Base-by-base conservation (phyloP, 2,888 invertebrate species). In the Odontocerum albicorne region DNA sequence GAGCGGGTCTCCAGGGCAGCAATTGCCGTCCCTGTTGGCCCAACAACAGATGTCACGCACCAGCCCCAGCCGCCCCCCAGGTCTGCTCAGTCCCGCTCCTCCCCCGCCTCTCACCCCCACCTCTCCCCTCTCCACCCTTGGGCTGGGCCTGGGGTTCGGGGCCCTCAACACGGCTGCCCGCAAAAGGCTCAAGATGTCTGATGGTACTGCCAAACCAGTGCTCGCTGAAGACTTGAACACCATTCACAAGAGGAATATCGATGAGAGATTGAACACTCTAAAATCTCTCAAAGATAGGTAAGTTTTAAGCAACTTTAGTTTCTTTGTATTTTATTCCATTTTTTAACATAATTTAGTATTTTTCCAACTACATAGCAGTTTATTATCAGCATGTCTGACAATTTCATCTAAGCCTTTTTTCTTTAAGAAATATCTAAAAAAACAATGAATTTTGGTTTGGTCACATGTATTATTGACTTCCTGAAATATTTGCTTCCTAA, bases 181-280 rank as follows among this genome's bases (percentile, higher is more conserved):
- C 49, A 77, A 81, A 61, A 72, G 77, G 33, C 63, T 76, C 7
- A 72, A 76, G 49, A 60, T 74, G 2, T 60, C 66, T 2, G 73
- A 72, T 2, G 62, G 70, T 1, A 65, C 69, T 1, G 75, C 77
- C 21, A 76, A 73, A 57, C 49, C 62, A 7, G 62, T 63, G 58
- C 62, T 62, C 10, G 66, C 65, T n/a, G 77, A 77, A 56, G 78
- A 78, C 61, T 70, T 77, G 57, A 72, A 75, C 52, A 70, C 80
- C 57, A 77, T 85, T 66, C 80, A 86, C 57, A 84, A 85, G 65
- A 82, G 85, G 62, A 81, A 88, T 58, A 81, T 87, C 68, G 88
- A 90, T 68, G 81, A 86, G 68, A 84, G 87, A 68, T 81, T 85
- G 71, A 81, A 82, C 64, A 80, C 84, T 22, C 81, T 89, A 72